Conservation (phyloP, 1,140 invertebrate species). For the Hylyphantes graminicola region DNA sequence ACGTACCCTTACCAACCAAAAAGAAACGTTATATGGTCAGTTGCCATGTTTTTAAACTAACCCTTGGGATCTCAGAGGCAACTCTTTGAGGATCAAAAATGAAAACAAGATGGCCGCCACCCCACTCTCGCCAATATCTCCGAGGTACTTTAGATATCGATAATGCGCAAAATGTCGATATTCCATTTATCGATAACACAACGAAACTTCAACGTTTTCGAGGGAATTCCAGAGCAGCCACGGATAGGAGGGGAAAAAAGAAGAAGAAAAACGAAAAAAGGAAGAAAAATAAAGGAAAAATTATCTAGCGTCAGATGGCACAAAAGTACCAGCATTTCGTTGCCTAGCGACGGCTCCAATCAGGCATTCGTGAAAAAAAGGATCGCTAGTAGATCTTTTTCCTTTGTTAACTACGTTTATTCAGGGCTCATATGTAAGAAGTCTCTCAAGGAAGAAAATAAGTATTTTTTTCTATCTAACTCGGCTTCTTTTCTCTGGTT, state of each 20-base stretch:
- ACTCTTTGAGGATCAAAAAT: neutral
- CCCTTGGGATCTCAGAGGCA: neutral
- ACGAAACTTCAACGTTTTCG: slow-evolving; percentile 32
- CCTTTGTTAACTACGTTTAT: slow-evolving; percentile 42
- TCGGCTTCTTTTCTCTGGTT: neutral
- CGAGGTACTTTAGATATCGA: slow-evolving; percentile 43
- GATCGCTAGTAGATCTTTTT: slow-evolving; percentile 16
- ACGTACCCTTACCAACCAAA: too few relatives aligned
- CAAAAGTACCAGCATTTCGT: slow-evolving; percentile 44
- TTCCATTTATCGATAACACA: slow-evolving; percentile 44
- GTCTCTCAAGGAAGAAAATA: neutral
- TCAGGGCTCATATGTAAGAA: slow-evolving; percentile 27
- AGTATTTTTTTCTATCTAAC: neutral
- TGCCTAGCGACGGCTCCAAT: slow-evolving; percentile 40
- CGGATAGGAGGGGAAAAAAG: slow-evolving; percentile 2
- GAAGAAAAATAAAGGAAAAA: slow-evolving; percentile 8
- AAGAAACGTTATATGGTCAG: too few relatives aligned
- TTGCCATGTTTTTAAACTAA: too few relatives aligned
- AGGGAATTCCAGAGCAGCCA: slow-evolving; percentile 15
- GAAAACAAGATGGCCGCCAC: slow-evolving; percentile 18
- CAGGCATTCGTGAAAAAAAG: slow-evolving; percentile 40
- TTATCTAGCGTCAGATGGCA: slow-evolving; percentile 33
- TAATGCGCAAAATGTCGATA: slow-evolving; percentile 31
- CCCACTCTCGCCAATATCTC: slow-evolving; percentile 17
- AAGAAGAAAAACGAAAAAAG: neutral